A percentile compares a stretch with the other conserved stretches of the same genome.
These are phyloP conservation scores for Andrena camellia DNA, from an alignment of 2,888 invertebrate species.

Conservation along the genomic window DNA sequence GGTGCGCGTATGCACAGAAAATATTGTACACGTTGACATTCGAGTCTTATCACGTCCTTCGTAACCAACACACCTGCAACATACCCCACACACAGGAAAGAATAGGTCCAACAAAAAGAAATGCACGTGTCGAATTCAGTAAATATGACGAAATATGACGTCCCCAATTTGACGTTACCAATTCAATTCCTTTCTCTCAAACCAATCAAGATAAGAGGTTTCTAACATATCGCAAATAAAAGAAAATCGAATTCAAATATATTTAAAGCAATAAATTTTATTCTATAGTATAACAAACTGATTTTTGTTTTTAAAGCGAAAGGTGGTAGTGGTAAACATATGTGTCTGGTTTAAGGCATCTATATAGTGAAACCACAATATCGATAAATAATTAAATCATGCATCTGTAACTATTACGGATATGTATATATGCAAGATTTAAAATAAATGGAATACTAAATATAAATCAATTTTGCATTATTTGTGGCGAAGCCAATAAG, in stretches of 20 bases:
- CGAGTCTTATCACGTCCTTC: slow-evolving; percentile 11
- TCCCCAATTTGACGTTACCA: background rate
- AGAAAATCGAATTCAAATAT: background rate
- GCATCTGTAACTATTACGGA: too few relatives aligned
- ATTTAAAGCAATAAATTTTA: background rate
- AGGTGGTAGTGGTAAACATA: background rate
- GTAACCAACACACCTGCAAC: background rate
- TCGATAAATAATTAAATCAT: slow-evolving; percentile 6
- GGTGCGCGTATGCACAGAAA: background rate
- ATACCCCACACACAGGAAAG: background rate
- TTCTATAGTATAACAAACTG: background rate
- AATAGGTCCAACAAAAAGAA: background rate
- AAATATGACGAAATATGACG: background rate
- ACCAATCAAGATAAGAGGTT: background rate
- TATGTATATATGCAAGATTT: too few relatives aligned
- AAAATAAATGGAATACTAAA: too few relatives aligned
- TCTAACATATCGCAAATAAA: background rate
- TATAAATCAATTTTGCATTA: too few relatives aligned
- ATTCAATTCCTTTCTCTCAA: background rate
- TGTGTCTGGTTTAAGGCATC: background rate
- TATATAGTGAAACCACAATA: background rate
- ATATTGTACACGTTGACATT: slow-evolving; percentile 56
- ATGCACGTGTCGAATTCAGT: background rate
- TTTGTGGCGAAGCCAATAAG: too few relatives aligned
- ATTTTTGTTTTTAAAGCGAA: background rate